Conservation (phyloP, 2,113 vertebrate species). For the Sorex araneus region DNA sequence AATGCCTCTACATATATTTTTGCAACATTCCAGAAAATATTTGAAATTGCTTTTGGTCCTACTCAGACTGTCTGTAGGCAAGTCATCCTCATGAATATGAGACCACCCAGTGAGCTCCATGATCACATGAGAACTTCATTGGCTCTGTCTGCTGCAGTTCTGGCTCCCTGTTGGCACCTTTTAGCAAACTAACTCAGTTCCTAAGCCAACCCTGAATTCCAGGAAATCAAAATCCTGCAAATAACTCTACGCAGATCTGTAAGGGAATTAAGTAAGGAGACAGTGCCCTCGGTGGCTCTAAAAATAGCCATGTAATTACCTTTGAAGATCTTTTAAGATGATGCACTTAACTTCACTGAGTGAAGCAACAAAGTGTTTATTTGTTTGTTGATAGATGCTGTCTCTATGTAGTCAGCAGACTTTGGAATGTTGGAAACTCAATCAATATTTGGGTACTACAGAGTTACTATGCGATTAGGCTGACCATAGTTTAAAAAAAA, state of each 20-base stretch:
- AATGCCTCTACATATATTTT: slow-evolving; percentile 57
- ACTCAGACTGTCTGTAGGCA: not conserved
- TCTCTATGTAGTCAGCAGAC: slow-evolving; percentile 82
- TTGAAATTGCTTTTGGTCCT: fast-evolving
- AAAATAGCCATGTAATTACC: slow-evolving; percentile 83
- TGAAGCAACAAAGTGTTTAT: slow-evolving; percentile 61
- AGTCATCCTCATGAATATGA: slow-evolving; percentile 6
- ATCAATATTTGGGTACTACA: slow-evolving; percentile 87
- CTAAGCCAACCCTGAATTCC: slow-evolving; percentile 56
- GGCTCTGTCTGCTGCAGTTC: slow-evolving; percentile 35
- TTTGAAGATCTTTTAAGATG: slow-evolving; percentile 77
- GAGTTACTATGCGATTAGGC: slow-evolving; percentile 86
- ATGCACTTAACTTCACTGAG: slow-evolving; percentile 66
- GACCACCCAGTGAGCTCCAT: slow-evolving; percentile 81
- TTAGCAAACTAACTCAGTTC: slow-evolving; percentile 15
- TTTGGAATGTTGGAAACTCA: slow-evolving; percentile 85
- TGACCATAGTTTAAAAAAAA: slow-evolving; percentile 44
- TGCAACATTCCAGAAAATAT: not conserved
- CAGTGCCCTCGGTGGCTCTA: slow-evolving; percentile 50
- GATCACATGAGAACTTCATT: fast-evolving
- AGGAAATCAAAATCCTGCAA: slow-evolving; percentile 72
- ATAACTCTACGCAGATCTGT: slow-evolving; percentile 2
- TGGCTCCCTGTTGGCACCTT: slow-evolving; percentile 82
- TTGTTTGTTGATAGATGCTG: slow-evolving; percentile 87
- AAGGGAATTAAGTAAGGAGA: slow-evolving; percentile 6